Evolutionary conservation across 1,140 invertebrate species (phyloP).

Genomic region (Grapholita molesta): DNA sequence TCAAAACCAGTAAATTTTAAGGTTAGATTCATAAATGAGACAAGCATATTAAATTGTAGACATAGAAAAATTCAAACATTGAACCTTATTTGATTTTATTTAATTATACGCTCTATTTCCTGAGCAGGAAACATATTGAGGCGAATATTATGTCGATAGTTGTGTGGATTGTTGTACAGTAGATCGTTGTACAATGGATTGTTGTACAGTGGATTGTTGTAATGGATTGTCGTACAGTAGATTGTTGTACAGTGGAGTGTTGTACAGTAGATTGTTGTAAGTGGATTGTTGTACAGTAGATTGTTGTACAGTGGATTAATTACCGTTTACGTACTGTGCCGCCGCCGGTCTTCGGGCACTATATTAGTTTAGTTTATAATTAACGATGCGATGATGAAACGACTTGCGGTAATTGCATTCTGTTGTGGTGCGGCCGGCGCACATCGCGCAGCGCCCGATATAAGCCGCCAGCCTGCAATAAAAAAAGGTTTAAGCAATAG

Average conservation of each 20-base stretch:
- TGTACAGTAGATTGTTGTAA: too few species aligned
- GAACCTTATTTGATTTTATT: not conserved
- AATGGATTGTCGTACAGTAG: too few species aligned
- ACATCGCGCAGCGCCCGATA: conserved; percentile 29
- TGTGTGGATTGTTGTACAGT: too few species aligned
- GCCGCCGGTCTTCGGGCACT: conserved; percentile 39
- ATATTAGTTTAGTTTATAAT: conserved; percentile 57
- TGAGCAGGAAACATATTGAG: not conserved
- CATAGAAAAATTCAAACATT: not conserved
- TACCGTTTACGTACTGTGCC: conserved; percentile 13
- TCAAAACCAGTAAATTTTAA: not conserved
- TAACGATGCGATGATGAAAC: conserved; percentile 61
- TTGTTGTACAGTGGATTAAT: too few species aligned
- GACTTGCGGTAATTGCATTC: conserved; percentile 68
- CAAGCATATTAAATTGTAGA: not conserved
- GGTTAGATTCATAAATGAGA: not conserved
- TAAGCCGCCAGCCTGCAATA: conserved; percentile 46
- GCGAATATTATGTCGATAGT: not conserved
- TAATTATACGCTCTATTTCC: not conserved
- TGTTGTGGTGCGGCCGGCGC: conserved; percentile 39
- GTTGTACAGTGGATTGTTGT: too few species aligned
- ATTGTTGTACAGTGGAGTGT: too few species aligned
- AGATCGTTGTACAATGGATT: too few species aligned
- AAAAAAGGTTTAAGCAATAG: too few species aligned
- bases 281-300: too few species aligned